Base-by-base conservation (phyloP, 2,797 vertebrate species). In the Sebastes nivosus region DNA sequence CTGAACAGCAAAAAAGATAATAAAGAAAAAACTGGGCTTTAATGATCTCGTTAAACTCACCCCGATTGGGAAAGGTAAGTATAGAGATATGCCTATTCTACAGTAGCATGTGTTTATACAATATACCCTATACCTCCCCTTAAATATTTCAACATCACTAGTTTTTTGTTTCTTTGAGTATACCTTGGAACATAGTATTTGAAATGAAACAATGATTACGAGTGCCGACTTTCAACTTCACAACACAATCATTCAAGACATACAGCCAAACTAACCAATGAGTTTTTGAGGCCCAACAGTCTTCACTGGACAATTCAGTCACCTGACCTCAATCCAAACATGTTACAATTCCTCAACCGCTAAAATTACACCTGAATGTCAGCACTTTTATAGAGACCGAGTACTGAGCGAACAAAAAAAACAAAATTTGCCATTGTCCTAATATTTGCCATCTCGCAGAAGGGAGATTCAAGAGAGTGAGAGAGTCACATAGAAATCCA, bases 1-100 rank as follows among this genome's bases (percentile, higher is more conserved):
- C 97, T 99, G 85, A 50, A 72, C 0, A 29, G 34, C 16, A 68
- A 12, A 0, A 77, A 38, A 18, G 3, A 57, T 3, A 27, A 38
- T 1, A 36, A 13, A 30, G 10, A 24, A 38, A 13, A 2, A 42
- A 67, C 9, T 4, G 22, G 12, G 4, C 8, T 29, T 29, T 25
- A 10, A 2, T 3, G 3, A 52, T n/a, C 11, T 46, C 22, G 9
- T 46, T 20, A 54, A 4, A 32, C 3, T 36, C 22, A 57, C 18
- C n/a, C 1, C 2, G 2, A 24, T 4, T 24, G 8, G 36, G n/a
- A 46, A 8, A 16, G 13, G 2, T 9, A 55, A 16, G 5, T 36
- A 20, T 5, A 22, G 42, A 30, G 2, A 65, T 50, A 4, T 25
- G 52, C 9, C 20, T 25, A 57, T 30, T 32, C 14, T 54, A 24